A percentile compares a stretch with the other conserved stretches of the same genome.
Conservation (phyloP, 2,888 invertebrate species). For the Platerodrilus igneus region DNA sequence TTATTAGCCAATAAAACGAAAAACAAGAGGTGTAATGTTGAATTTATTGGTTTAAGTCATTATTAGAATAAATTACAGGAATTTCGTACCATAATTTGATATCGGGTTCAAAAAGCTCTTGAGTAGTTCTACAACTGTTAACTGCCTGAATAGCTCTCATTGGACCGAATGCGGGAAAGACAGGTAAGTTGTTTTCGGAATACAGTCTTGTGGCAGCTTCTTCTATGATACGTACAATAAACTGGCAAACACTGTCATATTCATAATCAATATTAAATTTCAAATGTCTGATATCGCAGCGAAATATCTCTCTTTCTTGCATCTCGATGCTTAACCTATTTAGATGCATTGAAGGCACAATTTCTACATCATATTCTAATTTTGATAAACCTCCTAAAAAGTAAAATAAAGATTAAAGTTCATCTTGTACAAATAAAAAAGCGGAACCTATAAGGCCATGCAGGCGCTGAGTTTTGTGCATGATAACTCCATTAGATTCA, state of each 20-base stretch:
- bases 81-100: too few relatives aligned
- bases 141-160: not conserved
- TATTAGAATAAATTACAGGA: too few relatives aligned
- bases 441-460: slow-evolving; percentile 35
- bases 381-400: slow-evolving; percentile 19
- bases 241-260: slow-evolving; percentile 36
- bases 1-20: too few relatives aligned
- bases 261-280: slow-evolving; percentile 38
- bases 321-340: slow-evolving; percentile 38
- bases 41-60: too few relatives aligned
- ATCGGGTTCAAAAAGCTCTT: too few relatives aligned
- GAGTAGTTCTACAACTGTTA: too few relatives aligned
- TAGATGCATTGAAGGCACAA: slow-evolving; percentile 34
- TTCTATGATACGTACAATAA: slow-evolving; percentile 31
- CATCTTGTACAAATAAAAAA: slow-evolving; percentile 16
- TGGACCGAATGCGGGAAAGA: not conserved
- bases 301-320: slow-evolving; percentile 35
- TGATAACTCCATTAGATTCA: slow-evolving; percentile 37
- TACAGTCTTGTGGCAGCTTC: slow-evolving; percentile 35
- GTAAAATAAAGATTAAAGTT: not conserved
- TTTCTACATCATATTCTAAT: slow-evolving; percentile 34
- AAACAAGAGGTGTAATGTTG: too few relatives aligned
- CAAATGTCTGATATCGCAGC: slow-evolving; percentile 39
- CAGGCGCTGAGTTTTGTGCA: slow-evolving; percentile 38
- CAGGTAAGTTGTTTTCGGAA: slow-evolving; percentile 24